Percentiles rank a stretch among this genome's conserved stretches.
Conservation (phyloP, 53 echinoderm and acorn worm species). For the Astropecten irregularis region DNA sequence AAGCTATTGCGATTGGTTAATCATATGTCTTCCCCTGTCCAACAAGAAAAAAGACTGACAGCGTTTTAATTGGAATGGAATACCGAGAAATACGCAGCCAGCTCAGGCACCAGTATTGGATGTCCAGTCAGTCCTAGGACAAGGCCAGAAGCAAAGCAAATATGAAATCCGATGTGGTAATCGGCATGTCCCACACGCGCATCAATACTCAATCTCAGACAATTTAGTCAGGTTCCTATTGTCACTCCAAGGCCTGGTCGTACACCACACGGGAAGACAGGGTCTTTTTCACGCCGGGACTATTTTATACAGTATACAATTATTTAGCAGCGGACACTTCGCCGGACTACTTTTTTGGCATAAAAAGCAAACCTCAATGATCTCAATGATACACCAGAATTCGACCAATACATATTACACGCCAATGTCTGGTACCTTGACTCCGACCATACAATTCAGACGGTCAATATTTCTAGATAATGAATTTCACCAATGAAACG, state of each 20-base stretch:
- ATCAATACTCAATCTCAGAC: neutral
- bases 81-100: neutral
- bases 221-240: neutral
- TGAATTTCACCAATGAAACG: too few relatives aligned
- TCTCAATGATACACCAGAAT: too few relatives aligned
- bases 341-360: too few relatives aligned
- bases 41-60: neutral
- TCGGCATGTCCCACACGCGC: neutral
- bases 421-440: too few relatives aligned
- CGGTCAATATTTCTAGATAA: too few relatives aligned
- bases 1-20: slow-evolving; percentile 50
- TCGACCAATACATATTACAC: too few relatives aligned
- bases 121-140: slow-evolving; percentile 13
- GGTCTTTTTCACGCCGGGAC: too few relatives aligned
- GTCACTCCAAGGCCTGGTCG: neutral
- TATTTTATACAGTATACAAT: too few relatives aligned
- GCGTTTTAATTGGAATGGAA: slow-evolving; percentile 49
- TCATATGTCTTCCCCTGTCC: neutral
- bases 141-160: slow-evolving; percentile 21
- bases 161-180: slow-evolving; percentile 41
- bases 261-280: too few relatives aligned
- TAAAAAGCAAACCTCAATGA: too few relatives aligned
- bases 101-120: neutral
- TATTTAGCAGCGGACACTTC: too few relatives aligned
- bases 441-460: too few relatives aligned